Conservation (phyloP, 2,797 vertebrate genomes). For the Amazonetta brasiliensis region DNA sequence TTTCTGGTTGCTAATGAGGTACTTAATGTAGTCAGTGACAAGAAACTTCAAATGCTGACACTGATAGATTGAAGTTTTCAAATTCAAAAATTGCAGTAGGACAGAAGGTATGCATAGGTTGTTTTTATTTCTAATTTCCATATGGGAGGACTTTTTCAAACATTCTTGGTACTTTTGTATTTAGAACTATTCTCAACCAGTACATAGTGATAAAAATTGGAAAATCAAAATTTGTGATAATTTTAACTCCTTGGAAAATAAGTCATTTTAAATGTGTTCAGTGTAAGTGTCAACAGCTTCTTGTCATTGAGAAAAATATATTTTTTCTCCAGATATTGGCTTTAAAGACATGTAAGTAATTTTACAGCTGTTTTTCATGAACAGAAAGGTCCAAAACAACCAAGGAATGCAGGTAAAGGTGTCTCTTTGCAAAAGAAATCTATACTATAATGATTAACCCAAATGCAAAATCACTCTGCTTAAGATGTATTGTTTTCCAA, state of each 20-base stretch:
- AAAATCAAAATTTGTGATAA: background rate
- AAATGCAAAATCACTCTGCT: constrained; percentile 12
- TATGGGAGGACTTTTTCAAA: background rate
- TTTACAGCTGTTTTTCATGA: constrained; percentile 5
- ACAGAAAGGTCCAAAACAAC: background rate
- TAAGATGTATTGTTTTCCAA: background rate
- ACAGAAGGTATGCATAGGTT: background rate
- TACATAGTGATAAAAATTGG: background rate
- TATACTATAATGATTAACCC: background rate
- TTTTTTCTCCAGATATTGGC: background rate
- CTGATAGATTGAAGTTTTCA: background rate
- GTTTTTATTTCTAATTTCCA: background rate
- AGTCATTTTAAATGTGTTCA: background rate
- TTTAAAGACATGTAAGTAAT: constrained; percentile 21
- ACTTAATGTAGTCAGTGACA: background rate
- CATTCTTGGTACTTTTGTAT: background rate
- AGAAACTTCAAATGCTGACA: background rate
- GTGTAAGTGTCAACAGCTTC: background rate
- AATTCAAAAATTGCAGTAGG: background rate
- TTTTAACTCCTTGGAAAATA: background rate
- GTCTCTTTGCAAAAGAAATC: constrained; percentile 17
- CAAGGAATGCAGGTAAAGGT: constrained; percentile 13
- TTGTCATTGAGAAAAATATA: background rate
- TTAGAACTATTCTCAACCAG: background rate
- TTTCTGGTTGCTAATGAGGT: background rate